These are phyloP conservation scores for Myiothlypis coronata DNA, from an alignment of 2,797 vertebrate genomes.

Conservation along the genomic window DNA sequence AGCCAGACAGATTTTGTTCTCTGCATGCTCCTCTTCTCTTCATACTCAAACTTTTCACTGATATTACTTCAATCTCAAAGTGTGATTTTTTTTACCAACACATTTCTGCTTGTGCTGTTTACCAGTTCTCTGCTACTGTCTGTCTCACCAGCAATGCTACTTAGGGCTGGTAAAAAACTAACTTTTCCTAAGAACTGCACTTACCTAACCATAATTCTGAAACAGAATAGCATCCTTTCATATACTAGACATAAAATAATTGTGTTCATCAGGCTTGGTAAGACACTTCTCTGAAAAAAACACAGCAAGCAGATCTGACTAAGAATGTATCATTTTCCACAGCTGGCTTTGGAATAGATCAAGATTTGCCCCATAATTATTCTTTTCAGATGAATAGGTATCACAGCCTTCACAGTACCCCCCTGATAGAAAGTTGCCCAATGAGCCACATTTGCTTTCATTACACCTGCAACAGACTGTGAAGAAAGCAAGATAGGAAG, in stretches of 20 bases:
- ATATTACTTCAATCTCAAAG: not conserved
- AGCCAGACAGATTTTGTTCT: not conserved
- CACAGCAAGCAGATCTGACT: not conserved
- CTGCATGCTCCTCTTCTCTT: not conserved
- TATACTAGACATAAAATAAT: not conserved
- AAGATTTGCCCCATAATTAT: not conserved
- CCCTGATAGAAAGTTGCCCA: not conserved
- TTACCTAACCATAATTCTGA: not conserved
- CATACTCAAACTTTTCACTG: not conserved
- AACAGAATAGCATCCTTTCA: not conserved
- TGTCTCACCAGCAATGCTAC: not conserved
- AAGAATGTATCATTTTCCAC: not conserved
- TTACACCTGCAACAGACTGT: not conserved
- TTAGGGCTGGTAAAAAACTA: not conserved
- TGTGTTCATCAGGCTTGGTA: not conserved
- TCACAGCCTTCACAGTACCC: not conserved
- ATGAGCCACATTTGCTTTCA: not conserved
- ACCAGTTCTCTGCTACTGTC: not conserved
- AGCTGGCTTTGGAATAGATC: not conserved
- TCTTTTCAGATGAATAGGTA: not conserved
- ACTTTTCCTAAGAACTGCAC: not conserved
- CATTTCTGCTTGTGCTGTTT: not conserved
- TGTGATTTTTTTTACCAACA: not conserved
- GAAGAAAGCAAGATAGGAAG: not conserved
- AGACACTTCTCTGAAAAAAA: not conserved